Base-by-base conservation (phyloP, 2,888 invertebrate genomes). In the Omphaloscelis lunosa region DNA sequence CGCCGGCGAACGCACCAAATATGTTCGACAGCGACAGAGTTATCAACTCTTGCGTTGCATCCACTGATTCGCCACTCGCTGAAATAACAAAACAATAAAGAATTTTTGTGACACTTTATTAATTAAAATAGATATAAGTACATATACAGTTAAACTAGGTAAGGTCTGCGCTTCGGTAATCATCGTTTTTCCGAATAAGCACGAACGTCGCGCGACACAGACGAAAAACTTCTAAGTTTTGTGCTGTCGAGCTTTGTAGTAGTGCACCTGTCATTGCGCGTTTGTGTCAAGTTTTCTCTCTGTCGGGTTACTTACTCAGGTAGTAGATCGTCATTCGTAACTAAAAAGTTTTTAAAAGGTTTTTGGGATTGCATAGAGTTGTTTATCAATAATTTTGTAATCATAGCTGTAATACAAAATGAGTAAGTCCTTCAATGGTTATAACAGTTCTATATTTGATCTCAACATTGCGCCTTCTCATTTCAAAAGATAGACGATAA, bases 11-110 rank as follows among this genome's bases (percentile, higher is more conserved):
- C 0, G 99, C 98, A 0, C 99, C 99, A 61, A 98, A 95, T 63
- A 99, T 97, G 92, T 99, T 99, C 83, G 99, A 98, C 69, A 98
- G 93, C 0, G 98, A 98, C 17, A 99, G 97, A 0, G 99, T 99
- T 59, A 99, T 95, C 61, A 99, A 95, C 94, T 99, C 99, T 91
- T 99, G 99, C 0, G 99, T 99, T 0, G 99, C 98, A 92, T 99
- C 98, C 39, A 99, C 98, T 63, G 98, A 98, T 79, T 98, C 97
- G 4, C 98, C 98, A 84, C 98, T 97, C 0, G 98, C 98, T 98
- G 93, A 63, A 97, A 96, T 67, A 58, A 79, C 74, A 53, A 45
- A 48, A 70, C 1, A 41, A 68, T 58, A 7, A 58, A 1, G 53
- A n/a, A 9, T n/a, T 59, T 34, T 51, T 67, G 23, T 5, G 23